These are phyloP conservation scores for Panthera uncia DNA, from an alignment of 2,113 vertebrate species.

Conservation along the genomic window DNA sequence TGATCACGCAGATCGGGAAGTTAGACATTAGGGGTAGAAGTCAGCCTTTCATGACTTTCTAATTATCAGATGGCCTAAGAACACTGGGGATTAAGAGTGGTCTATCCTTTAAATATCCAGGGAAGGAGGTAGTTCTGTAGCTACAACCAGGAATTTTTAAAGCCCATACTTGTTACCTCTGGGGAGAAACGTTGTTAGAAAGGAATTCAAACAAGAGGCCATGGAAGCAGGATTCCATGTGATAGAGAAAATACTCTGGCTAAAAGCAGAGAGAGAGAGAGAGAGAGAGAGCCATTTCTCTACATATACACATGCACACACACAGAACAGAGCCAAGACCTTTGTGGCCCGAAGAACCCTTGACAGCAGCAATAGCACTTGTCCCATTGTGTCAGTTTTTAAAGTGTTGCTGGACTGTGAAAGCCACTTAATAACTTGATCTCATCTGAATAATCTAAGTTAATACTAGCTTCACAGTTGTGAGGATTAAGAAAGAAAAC, in stretches of 20 bases:
- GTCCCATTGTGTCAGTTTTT: slow-evolving; percentile 59
- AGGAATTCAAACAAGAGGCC: not conserved
- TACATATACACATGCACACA: not conserved
- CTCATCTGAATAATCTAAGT: slow-evolving; percentile 68
- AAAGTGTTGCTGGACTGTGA: slow-evolving; percentile 53
- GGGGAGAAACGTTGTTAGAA: not conserved
- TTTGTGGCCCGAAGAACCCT: slow-evolving; percentile 51
- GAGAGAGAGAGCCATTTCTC: not conserved
- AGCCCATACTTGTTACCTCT: not conserved
- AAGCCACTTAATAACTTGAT: slow-evolving; percentile 73
- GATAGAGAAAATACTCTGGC: not conserved
- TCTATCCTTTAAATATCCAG: not conserved
- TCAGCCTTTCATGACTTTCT: not conserved
- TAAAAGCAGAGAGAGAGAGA: not conserved
- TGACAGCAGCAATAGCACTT: slow-evolving; percentile 29
- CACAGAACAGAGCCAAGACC: not conserved
- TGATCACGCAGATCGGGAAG: not conserved
- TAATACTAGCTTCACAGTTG: slow-evolving; percentile 54
- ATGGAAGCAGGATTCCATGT: not conserved
- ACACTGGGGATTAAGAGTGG: not conserved
- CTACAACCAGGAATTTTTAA: not conserved
- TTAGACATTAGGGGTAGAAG: not conserved
- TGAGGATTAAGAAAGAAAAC: slow-evolving; percentile 66
- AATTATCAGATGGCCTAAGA: not conserved
- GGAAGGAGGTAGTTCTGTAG: not conserved